Evolutionary conservation across 2,888 invertebrate species (phyloP), one percentile per base, ranked within the genome.

Genomic region (Plagodis pulveraria): DNA sequence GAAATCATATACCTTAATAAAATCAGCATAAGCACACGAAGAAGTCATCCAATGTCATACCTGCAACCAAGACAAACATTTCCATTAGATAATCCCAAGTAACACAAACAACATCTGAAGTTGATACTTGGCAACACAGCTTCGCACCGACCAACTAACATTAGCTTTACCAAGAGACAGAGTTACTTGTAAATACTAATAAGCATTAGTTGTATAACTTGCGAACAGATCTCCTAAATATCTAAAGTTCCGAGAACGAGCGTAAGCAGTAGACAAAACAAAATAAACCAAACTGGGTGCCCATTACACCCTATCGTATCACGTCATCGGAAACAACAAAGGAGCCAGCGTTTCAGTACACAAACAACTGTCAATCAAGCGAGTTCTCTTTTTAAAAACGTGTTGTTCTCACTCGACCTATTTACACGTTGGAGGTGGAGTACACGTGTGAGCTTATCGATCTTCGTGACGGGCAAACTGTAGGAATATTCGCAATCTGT

Each of bases 401-500:
- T 65, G 69, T 65, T 65, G 58, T 67, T 63, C 62, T 62, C 56
- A 55, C 56, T 47, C 66, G 67, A 70, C 69, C 67, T 63, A 63
- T 68, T 65, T 70, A 65, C 61, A 61, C 55, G 55, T 50, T 40
- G 42, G 12, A 45, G 44, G 46, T 34, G 45, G 58, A 35, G 12
- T 47, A 56, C 61, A 62, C 54, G 61, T 58, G 61, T 45, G 62
- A 50, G 67, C 59, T 66, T 74, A 78, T 77, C 67, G 80, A 78
- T 76, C 71, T 58, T 54, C 50, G 48, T 58, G 60, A 51, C 66
- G 58, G 63, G 56, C 58, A 36, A 6, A 62, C 67, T 63, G 55
- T 68, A 52, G 59, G 58, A 42, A 68, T 68, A 78, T 76, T 70
- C 71, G 74, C 76, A 71, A 77, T 75, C 68, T 74, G 70, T 71